Percentiles rank a stretch among this genome's conserved stretches.
Evolutionary conservation across 2,888 invertebrate species (phyloP).

Genomic region (Heteromyza rotundicornis): DNA sequence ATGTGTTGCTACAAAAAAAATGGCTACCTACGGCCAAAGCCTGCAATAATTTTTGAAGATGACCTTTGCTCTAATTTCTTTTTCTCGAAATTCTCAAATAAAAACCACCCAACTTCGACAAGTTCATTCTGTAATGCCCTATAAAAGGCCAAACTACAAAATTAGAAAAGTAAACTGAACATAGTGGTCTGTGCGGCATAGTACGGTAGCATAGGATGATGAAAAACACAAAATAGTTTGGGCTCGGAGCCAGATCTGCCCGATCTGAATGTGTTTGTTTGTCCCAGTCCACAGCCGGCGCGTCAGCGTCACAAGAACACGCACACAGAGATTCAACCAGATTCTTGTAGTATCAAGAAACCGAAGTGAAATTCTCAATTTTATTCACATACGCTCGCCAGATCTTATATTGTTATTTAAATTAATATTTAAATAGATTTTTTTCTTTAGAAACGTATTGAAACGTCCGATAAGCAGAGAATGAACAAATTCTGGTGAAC

Average conservation of each 20-base stretch:
- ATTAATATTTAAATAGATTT: background rate
- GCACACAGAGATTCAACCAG: background rate
- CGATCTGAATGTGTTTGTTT: too few relatives aligned
- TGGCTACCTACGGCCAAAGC: too few relatives aligned
- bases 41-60: too few relatives aligned
- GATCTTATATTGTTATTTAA: background rate
- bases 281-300: slow-evolving; percentile 22
- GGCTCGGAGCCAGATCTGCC: slow-evolving; percentile 54
- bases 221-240: slow-evolving; percentile 46
- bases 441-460: too few relatives aligned
- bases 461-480: background rate
- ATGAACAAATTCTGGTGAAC: background rate
- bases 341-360: background rate
- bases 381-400: background rate
- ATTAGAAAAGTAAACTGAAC: slow-evolving; percentile 36
- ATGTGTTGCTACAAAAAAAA: too few relatives aligned
- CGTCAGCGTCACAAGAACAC: slow-evolving; percentile 15
- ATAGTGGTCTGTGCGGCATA: too few relatives aligned
- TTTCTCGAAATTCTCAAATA: too few relatives aligned
- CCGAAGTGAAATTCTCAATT: background rate
- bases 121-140: slow-evolving; percentile 21
- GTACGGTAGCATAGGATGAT: slow-evolving; percentile 36
- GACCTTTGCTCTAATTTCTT: too few relatives aligned
- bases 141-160: slow-evolving; percentile 17
- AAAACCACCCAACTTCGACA: too few relatives aligned